These are phyloP conservation scores for Coregonus clupeaformis DNA, from an alignment of 2,113 vertebrate species.

Conservation along the genomic window DNA sequence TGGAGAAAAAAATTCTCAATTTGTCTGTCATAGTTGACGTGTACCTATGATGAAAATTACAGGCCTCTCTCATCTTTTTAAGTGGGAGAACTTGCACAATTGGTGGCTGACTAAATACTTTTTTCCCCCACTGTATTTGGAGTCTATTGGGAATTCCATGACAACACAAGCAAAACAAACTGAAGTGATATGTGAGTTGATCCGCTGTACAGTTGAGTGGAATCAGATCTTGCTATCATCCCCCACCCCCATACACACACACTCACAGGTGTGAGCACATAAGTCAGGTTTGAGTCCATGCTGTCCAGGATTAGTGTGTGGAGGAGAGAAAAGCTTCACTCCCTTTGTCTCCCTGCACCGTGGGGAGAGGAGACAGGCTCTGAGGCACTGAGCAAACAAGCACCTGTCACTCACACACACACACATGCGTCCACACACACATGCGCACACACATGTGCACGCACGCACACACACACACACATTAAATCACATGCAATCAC, in stretches of 20 bases:
- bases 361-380: constrained; percentile 34
- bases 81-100: too few relatives aligned
- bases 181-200: constrained; percentile 62
- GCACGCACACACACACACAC: constrained; percentile 13
- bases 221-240: constrained; percentile 39
- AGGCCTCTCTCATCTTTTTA: too few relatives aligned
- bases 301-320: constrained; percentile 53
- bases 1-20: too few relatives aligned
- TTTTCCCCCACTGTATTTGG: too few relatives aligned
- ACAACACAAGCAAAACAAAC: constrained; percentile 68
- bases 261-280: constrained; percentile 45
- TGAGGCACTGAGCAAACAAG: constrained; percentile 21
- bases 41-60: too few relatives aligned
- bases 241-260: constrained; percentile 18
- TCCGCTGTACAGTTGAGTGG: constrained; percentile 42
- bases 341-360: constrained; percentile 51
- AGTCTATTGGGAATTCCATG: constrained; percentile 34
- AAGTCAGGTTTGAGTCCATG: constrained; percentile 39
- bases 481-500: too few relatives aligned
- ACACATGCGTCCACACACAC: constrained; percentile 12
- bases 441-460: constrained; percentile 16
- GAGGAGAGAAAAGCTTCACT: constrained; percentile 49
- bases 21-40: too few relatives aligned
- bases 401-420: constrained; percentile 25
- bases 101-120: too few relatives aligned